Percentiles rank a stretch among this genome's conserved stretches.
phyloP scores from a whole-genome alignment of 2,797 vertebrate species.

The Chanos chanos region DNA sequence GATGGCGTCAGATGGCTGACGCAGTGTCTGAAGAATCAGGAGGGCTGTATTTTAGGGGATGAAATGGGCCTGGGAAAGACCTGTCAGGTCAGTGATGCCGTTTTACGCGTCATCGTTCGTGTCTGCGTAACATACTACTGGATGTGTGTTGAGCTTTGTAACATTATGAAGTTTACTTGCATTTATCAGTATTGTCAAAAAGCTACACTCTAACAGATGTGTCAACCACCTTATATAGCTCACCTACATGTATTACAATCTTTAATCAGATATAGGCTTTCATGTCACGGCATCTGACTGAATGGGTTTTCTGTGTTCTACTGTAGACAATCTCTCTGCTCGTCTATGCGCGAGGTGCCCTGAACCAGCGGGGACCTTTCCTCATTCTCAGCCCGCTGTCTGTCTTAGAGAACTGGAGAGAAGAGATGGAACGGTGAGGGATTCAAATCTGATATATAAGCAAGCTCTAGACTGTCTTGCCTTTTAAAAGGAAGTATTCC shows the following conservation, averaged over 20 bases:
- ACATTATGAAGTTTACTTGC: background rate
- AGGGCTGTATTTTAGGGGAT: constrained; percentile 88
- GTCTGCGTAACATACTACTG: too few species aligned
- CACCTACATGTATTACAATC: too few species aligned
- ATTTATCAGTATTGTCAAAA: background rate
- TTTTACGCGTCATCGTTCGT: background rate
- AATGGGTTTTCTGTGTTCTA: constrained; percentile 25
- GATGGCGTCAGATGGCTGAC: constrained; percentile 85
- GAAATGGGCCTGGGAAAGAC: constrained; percentile 97
- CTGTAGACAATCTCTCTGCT: constrained; percentile 83
- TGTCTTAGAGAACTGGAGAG: constrained; percentile 87
- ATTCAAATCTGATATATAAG: background rate
- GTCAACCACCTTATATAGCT: too few species aligned
- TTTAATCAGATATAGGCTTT: background rate
- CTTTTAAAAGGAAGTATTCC: too few species aligned
- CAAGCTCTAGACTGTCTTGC: too few species aligned
- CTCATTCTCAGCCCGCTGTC: constrained; percentile 88
- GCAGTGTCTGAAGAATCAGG: constrained; percentile 69
- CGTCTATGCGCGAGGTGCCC: constrained; percentile 72
- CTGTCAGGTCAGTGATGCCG: constrained; percentile 78
- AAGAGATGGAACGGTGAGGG: constrained; percentile 79
- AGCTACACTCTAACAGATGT: background rate
- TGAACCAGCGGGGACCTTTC: constrained; percentile 72
- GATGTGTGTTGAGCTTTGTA: background rate
- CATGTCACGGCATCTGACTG: too few species aligned